phyloP scores from a whole-genome alignment of 2,888 invertebrate species.

The Nomada flava region DNA sequence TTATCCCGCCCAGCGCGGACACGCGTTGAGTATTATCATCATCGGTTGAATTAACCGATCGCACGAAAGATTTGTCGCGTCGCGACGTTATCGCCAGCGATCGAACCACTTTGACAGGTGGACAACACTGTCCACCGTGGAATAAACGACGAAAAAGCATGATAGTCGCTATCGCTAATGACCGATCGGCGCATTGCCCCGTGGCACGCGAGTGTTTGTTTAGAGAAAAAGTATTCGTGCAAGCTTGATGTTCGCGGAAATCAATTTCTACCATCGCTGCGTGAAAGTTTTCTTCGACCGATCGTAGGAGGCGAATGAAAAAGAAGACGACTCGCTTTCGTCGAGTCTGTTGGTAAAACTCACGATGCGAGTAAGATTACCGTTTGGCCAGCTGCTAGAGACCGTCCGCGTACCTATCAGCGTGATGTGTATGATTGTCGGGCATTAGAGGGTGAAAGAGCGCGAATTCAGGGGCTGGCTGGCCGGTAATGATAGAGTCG shows the following conservation, averaged over 20 bases:
- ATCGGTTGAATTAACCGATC: constrained; percentile 36
- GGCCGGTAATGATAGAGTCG: constrained; percentile 50
- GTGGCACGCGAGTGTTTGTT: constrained; percentile 27
- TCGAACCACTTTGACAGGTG: constrained; percentile 40
- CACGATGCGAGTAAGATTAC: background rate
- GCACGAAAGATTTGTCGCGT: constrained; percentile 29
- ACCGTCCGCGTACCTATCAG: constrained; percentile 30
- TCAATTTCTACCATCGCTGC: background rate
- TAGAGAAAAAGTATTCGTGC: constrained; percentile 1
- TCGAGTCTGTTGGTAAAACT: constrained; percentile 5
- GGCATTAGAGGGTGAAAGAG: constrained; percentile 49
- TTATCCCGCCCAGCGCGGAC: background rate
- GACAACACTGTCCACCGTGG: background rate
- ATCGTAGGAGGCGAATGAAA: no score
- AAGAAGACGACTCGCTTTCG: background rate
- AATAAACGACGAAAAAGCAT: constrained; percentile 37
- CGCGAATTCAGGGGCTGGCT: constrained; percentile 39
- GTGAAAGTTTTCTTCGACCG: no score
- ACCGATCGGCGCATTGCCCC: constrained; percentile 22
- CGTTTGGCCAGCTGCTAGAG: constrained; percentile 28
- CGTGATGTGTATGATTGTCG: constrained; percentile 33
- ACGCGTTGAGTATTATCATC: constrained; percentile 34
- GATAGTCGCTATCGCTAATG: constrained; percentile 60
- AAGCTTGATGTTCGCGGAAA: constrained; percentile 17
- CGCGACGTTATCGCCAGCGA: constrained; percentile 27